These are phyloP conservation scores for Caenorhabditis drosophilae DNA, from an alignment of 2,888 invertebrate species.

Conservation along the genomic window DNA sequence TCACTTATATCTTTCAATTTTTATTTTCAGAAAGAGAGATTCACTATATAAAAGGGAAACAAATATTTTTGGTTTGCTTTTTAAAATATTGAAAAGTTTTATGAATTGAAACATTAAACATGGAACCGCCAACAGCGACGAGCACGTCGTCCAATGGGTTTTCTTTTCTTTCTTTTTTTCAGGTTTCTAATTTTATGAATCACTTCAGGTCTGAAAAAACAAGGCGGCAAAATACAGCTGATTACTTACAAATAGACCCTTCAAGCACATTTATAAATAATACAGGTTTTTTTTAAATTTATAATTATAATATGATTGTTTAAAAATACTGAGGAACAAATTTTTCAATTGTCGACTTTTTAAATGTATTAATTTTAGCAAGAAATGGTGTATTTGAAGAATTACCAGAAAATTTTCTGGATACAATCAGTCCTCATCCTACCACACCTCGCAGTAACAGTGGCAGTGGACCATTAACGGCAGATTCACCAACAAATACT, in stretches of 20 bases:
- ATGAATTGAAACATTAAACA: too few species aligned
- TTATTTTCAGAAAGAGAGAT: too few species aligned
- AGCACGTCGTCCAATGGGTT: conserved; percentile 2
- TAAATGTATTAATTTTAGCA: conserved; percentile 7
- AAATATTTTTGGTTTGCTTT: too few species aligned
- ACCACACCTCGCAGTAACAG: conserved; percentile 7
- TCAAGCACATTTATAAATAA: conserved; percentile 47
- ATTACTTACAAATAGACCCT: conserved; percentile 64
- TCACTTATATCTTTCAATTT: too few species aligned
- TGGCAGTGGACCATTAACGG: background rate
- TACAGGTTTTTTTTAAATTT: conserved; percentile 15
- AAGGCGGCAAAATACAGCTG: conserved; percentile 29
- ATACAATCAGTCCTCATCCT: conserved; percentile 64
- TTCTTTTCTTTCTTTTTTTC: background rate
- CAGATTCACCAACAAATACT: background rate
- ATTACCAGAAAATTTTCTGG: conserved; percentile 67
- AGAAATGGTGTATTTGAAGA: conserved; percentile 56
- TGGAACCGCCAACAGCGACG: conserved; percentile 1
- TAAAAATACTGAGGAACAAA: too few species aligned
- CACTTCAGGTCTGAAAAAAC: background rate
- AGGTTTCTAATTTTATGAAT: background rate
- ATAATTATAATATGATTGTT: background rate
- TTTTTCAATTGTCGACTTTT: too few species aligned
- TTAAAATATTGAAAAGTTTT: too few species aligned
- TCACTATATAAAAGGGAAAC: too few species aligned